A percentile compares a stretch with the other conserved stretches of the same genome.
phyloP scores from a whole-genome alignment of 1,140 invertebrate species.

The Ectropis grisescens region DNA sequence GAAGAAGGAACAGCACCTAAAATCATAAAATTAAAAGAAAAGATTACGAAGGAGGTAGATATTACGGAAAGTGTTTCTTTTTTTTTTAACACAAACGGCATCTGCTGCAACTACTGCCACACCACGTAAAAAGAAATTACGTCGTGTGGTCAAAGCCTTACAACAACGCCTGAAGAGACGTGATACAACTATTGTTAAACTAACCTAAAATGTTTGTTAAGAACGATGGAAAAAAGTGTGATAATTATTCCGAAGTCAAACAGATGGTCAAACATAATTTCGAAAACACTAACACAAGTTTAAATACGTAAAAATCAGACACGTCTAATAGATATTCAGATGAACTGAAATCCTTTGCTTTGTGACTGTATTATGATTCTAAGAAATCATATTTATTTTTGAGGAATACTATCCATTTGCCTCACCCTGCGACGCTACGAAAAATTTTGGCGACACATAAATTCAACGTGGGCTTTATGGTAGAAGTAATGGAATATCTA shows the following conservation, averaged over 20 bases:
- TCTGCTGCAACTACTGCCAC: not conserved
- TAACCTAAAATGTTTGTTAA: slow-evolving; percentile 1
- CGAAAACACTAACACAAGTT: slow-evolving; percentile 1
- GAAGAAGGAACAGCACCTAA: slow-evolving; percentile 1
- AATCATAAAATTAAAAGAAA: slow-evolving; percentile 1
- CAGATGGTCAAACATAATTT: slow-evolving; percentile 1
- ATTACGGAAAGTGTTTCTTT: slow-evolving; percentile 1
- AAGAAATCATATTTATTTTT: slow-evolving; percentile 9
- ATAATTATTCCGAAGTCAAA: slow-evolving; percentile 1
- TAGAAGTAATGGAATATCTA: slow-evolving; percentile 7
- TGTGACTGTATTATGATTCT: slow-evolving; percentile 11
- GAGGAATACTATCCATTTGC: slow-evolving; percentile 6
- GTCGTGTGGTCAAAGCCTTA: not conserved
- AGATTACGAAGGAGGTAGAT: not conserved
- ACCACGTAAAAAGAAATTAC: slow-evolving; percentile 1
- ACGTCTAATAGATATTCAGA: slow-evolving; percentile 4
- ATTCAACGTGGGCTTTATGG: slow-evolving; percentile 10
- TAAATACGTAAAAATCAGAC: not conserved
- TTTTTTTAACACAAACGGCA: slow-evolving; percentile 1
- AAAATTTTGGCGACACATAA: slow-evolving; percentile 4
- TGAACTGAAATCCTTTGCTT: slow-evolving; percentile 10
- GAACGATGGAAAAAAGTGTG: not conserved
- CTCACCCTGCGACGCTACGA: slow-evolving; percentile 8
- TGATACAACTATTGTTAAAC: slow-evolving; percentile 1
- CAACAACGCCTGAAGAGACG: slow-evolving; percentile 1